Evolutionary conservation across 2,113 vertebrate species (phyloP).

Genomic region (Rhodinocichla rosea): DNA sequence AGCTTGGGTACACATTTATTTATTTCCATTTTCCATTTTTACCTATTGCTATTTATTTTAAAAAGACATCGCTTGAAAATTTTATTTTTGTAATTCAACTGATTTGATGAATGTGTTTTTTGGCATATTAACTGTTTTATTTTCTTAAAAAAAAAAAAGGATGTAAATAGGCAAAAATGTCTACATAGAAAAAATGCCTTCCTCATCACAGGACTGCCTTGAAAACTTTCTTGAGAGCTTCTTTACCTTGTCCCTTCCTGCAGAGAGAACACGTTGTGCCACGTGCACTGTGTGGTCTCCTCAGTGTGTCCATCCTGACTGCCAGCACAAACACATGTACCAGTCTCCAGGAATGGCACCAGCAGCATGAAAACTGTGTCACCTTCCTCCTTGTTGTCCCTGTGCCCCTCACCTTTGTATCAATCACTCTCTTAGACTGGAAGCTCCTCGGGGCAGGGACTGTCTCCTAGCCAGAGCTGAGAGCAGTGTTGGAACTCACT

Average conservation of each 20-base stretch:
- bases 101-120: conserved; percentile 20
- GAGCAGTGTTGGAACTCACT: neutral
- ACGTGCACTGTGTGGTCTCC: neutral
- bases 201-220: conserved; percentile 45
- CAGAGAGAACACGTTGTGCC: neutral
- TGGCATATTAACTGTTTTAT: conserved; percentile 10
- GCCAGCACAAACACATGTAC: conserved; percentile 14
- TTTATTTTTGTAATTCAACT: conserved; percentile 70
- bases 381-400: neutral
- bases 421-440: neutral
- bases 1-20: neutral
- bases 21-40: neutral
- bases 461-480: conserved; percentile 2
- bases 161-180: conserved; percentile 69
- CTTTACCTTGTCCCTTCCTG: conserved; percentile 23
- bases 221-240: conserved; percentile 9
- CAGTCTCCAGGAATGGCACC: conserved; percentile 16
- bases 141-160: neutral
- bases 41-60: conserved; percentile 56
- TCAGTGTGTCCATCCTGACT: neutral
- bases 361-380: neutral
- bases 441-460: conserved; percentile 45
- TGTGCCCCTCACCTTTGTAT: neutral
- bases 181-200: conserved; percentile 55
- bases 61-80: neutral